Percentiles rank a stretch among this genome's conserved stretches.
phyloP scores from a whole-genome alignment of 2,797 vertebrate genomes.

The Cichlasoma orientale region DNA sequence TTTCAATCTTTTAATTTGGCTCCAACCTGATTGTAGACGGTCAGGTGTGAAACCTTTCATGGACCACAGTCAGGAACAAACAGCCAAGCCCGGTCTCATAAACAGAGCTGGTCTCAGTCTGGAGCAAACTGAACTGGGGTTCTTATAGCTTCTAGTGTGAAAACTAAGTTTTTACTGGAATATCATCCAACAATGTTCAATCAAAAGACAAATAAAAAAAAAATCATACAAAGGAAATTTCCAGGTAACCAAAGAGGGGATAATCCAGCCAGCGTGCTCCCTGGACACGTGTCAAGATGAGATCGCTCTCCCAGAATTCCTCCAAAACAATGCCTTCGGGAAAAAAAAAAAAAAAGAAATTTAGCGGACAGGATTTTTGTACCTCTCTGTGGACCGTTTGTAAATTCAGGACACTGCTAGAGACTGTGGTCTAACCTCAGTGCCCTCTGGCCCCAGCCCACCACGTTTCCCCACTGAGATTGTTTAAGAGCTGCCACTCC shows the following conservation, averaged over 20 bases:
- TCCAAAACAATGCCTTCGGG: accelerated
- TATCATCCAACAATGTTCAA: too few relatives aligned
- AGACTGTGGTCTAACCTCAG: not conserved
- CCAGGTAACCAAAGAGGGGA: not conserved
- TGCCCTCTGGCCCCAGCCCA: not conserved
- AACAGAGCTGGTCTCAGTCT: not conserved
- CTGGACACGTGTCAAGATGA: not conserved
- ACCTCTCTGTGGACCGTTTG: not conserved
- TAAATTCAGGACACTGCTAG: not conserved
- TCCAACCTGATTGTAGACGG: not conserved
- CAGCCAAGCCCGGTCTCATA: not conserved
- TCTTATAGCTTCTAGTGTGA: not conserved
- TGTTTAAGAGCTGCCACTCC: conserved; percentile 4
- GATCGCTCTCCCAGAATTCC: not conserved
- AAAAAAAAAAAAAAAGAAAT: too few relatives aligned
- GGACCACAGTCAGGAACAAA: not conserved
- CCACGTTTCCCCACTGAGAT: conserved; percentile 7
- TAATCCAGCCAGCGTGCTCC: not conserved
- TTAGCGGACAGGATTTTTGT: not conserved
- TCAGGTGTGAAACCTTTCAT: not conserved
- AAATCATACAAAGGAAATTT: accelerated
- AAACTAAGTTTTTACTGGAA: not conserved
- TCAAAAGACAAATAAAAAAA: too few relatives aligned
- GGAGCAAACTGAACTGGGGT: not conserved
- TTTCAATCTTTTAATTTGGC: not conserved